phyloP scores from a whole-genome alignment of 1,140 invertebrate species.

The Aphaenogaster ashmeadi region DNA sequence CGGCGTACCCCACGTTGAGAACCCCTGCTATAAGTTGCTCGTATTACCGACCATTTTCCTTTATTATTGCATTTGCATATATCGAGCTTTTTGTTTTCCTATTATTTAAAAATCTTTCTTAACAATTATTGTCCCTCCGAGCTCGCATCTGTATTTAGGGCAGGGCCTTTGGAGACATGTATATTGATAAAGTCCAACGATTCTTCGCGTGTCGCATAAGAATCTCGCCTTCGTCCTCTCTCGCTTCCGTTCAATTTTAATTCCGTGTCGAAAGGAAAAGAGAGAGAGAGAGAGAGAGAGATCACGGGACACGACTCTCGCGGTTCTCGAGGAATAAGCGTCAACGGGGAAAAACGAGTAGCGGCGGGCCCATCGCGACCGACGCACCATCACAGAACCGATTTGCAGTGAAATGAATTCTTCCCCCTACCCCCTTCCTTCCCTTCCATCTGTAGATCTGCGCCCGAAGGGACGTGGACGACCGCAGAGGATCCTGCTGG shows the following conservation, averaged over 20 bases:
- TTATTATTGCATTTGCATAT: no score
- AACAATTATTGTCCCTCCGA: neutral
- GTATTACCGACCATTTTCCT: no score
- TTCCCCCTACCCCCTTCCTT: neutral
- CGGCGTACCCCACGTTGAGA: no score
- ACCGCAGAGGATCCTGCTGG: slow-evolving; percentile 95
- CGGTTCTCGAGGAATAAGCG: neutral
- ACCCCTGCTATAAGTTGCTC: no score
- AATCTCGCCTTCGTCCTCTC: slow-evolving; percentile 11
- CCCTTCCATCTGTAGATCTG: slow-evolving; percentile 89
- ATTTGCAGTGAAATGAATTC: slow-evolving; percentile 26
- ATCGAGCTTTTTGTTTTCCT: no score
- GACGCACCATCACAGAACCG: neutral
- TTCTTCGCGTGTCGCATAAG: neutral
- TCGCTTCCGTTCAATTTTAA: neutral
- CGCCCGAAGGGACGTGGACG: slow-evolving; percentile 95
- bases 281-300: no score
- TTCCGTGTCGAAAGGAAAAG: neutral
- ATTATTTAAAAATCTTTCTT: neutral
- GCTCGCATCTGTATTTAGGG: neutral
- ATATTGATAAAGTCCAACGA: neutral
- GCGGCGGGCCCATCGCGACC: slow-evolving; percentile 4
- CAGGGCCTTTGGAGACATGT: neutral
- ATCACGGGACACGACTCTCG: neutral
- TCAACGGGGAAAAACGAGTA: slow-evolving; percentile 3